phyloP scores from a whole-genome alignment of 2,797 vertebrate genomes.

The Echeneis naucrates region DNA sequence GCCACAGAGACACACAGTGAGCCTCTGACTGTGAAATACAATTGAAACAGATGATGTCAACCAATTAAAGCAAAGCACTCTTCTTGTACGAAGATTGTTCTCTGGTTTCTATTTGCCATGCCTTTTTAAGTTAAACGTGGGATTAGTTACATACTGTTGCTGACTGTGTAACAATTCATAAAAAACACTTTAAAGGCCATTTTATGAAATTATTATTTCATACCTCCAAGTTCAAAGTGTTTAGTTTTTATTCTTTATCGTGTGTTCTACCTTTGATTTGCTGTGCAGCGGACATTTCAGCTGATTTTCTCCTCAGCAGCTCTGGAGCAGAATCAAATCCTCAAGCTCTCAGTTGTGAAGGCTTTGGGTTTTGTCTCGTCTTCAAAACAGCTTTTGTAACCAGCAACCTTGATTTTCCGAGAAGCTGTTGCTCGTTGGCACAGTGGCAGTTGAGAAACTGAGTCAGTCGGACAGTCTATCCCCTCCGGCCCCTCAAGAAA shows the following conservation, averaged over 20 bases:
- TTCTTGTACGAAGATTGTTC: background rate
- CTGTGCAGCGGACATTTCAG: slow-evolving; percentile 7
- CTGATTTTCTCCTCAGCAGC: slow-evolving; percentile 1
- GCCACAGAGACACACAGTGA: background rate
- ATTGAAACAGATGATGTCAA: background rate
- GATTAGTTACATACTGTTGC: background rate
- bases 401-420: slow-evolving; percentile 46
- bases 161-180: background rate
- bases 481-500: slow-evolving; percentile 54
- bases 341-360: slow-evolving; percentile 15
- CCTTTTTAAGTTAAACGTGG: background rate
- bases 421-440: slow-evolving; percentile 33
- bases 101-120: background rate
- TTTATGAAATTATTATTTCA: background rate
- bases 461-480: slow-evolving; percentile 58
- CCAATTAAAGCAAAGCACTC: background rate
- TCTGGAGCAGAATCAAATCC: slow-evolving; percentile 34
- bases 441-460: slow-evolving; percentile 46
- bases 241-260: background rate
- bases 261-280: slow-evolving; percentile 13
- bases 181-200: background rate
- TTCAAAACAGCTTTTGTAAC: slow-evolving; percentile 28
- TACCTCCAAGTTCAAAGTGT: background rate
- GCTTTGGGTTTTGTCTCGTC: slow-evolving; percentile 32
- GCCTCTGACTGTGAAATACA: background rate